A percentile compares a stretch with the other conserved stretches of the same genome.
Conservation (phyloP, 2,113 vertebrate species). For the Leptosomus discolor region DNA sequence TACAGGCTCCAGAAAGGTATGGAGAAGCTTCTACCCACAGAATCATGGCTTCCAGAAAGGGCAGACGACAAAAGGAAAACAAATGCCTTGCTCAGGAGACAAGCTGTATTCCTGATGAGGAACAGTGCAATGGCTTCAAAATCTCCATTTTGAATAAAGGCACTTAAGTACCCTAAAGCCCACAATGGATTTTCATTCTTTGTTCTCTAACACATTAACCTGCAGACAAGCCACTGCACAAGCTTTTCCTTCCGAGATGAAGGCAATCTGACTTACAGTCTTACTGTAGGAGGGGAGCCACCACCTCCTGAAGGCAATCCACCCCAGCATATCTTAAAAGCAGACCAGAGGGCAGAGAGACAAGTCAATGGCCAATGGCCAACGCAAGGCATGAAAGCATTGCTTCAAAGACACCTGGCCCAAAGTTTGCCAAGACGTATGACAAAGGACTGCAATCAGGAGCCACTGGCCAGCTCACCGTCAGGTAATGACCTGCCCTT, state of each 20-base stretch:
- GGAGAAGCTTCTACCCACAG: background rate
- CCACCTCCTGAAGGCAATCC: background rate
- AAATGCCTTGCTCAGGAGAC: background rate
- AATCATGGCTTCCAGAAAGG: background rate
- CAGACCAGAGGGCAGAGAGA: background rate
- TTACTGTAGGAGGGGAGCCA: background rate
- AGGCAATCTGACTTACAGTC: background rate
- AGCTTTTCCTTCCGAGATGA: background rate
- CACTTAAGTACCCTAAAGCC: background rate
- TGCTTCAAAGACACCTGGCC: background rate
- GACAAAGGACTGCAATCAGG: background rate
- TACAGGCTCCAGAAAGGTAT: background rate
- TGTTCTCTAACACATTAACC: background rate
- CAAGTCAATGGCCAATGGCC: background rate
- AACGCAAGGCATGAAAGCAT: background rate
- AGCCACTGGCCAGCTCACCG: background rate
- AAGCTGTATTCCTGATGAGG: background rate
- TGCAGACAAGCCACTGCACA: background rate
- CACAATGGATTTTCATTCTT: background rate
- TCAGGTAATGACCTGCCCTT: too few species aligned
- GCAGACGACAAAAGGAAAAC: background rate
- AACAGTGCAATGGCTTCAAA: background rate
- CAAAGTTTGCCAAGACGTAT: background rate
- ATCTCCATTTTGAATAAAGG: background rate
- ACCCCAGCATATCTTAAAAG: background rate